These are phyloP conservation scores for Harpalus rufipes DNA, from an alignment of 2,888 invertebrate genomes.

Conservation along the genomic window DNA sequence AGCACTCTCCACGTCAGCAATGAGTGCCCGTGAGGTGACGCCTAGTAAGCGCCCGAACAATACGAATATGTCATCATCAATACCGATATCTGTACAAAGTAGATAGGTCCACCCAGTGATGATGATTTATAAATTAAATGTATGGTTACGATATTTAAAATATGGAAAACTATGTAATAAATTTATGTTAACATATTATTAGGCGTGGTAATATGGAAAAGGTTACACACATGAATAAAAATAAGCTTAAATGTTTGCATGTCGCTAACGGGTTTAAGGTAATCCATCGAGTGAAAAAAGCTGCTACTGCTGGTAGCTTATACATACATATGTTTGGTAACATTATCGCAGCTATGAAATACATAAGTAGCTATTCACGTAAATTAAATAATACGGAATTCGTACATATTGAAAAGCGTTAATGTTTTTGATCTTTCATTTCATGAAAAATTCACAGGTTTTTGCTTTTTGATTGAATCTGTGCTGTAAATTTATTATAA, in stretches of 20 bases:
- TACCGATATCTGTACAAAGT: too few relatives aligned
- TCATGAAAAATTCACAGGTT: neutral
- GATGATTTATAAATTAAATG: too few relatives aligned
- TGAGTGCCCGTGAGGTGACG: too few relatives aligned
- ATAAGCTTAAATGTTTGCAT: conserved; percentile 3
- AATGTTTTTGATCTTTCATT: neutral
- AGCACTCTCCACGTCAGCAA: too few relatives aligned
- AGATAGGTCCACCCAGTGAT: too few relatives aligned
- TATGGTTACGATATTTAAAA: neutral
- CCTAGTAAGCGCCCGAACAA: too few relatives aligned
- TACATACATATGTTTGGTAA: neutral
- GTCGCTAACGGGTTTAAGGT: neutral
- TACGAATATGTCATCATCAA: too few relatives aligned
- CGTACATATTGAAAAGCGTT: neutral
- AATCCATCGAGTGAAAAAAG: conserved; percentile 2
- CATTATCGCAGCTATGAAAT: neutral
- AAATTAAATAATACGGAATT: neutral
- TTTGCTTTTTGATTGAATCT: conserved; percentile 3
- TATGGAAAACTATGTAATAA: neutral
- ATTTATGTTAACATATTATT: neutral
- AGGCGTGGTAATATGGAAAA: neutral
- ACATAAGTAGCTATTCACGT: neutral
- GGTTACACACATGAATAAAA: conserved; percentile 1
- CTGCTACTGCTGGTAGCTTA: neutral
- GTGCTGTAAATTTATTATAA: neutral